Evolutionary conservation across 2,797 vertebrate genomes (phyloP).

Genomic region (Artibeus lituratus): DNA sequence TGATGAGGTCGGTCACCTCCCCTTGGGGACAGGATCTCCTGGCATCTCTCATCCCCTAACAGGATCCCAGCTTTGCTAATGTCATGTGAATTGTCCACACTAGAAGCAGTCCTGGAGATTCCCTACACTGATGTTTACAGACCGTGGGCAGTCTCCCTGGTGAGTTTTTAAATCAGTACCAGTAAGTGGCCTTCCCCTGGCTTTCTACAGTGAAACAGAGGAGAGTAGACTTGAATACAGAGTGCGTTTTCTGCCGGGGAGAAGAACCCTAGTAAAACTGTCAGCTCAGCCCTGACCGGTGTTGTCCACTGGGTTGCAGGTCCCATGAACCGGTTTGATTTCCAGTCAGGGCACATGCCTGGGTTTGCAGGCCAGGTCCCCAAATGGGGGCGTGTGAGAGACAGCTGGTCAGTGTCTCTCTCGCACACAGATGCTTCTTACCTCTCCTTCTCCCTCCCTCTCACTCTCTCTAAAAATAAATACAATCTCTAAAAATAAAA

Average conservation of each 20-base stretch:
- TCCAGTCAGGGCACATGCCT: too few relatives aligned
- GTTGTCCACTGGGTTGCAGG: too few relatives aligned
- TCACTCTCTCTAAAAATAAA: too few relatives aligned
- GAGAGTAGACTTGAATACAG: not conserved
- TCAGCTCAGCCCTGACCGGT: not conserved
- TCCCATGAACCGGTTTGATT: too few relatives aligned
- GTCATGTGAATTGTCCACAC: accelerated
- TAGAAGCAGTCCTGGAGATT: not conserved
- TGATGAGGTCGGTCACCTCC: not conserved
- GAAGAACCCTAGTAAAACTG: not conserved
- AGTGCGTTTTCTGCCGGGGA: accelerated
- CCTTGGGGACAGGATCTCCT: not conserved
- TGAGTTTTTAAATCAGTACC: not conserved
- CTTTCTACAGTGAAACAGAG: not conserved
- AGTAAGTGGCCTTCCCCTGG: not conserved
- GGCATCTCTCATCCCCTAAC: not conserved
- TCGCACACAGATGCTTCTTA: too few relatives aligned
- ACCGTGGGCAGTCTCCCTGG: not conserved
- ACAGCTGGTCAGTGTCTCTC: too few relatives aligned
- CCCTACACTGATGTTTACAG: not conserved
- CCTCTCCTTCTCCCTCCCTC: too few relatives aligned
- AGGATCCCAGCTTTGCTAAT: not conserved
- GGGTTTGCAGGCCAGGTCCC: too few relatives aligned
- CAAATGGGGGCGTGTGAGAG: too few relatives aligned
- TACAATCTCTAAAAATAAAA: too few relatives aligned